phyloP scores from a whole-genome alignment of 2,113 vertebrate species.

The Callocephalon fimbriatum region DNA sequence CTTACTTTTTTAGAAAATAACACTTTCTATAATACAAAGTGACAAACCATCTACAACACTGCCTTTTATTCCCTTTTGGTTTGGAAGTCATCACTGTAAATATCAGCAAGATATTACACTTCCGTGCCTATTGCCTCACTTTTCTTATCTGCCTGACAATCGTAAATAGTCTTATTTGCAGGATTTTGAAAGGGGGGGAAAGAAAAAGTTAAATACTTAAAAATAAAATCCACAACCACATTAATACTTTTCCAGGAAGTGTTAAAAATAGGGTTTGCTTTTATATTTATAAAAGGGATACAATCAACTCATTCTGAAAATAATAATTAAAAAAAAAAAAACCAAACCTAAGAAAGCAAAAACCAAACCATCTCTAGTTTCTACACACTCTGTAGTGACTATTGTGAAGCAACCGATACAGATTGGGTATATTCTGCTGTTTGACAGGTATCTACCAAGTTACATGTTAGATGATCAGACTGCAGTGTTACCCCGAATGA shows the following conservation, averaged over 20 bases:
- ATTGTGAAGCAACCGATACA: constrained; percentile 75
- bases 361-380: constrained; percentile 63
- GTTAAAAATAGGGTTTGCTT: constrained; percentile 77
- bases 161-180: constrained; percentile 74
- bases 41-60: constrained; percentile 76
- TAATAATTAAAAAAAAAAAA: constrained; percentile 41
- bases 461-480: constrained; percentile 81
- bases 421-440: constrained; percentile 75
- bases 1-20: constrained; percentile 74
- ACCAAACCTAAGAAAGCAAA: constrained; percentile 15
- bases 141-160: constrained; percentile 74
- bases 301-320: constrained; percentile 76
- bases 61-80: constrained; percentile 80
- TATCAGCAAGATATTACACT: constrained; percentile 72
- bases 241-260: constrained; percentile 72
- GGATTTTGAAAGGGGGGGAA: constrained; percentile 58
- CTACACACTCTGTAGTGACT: constrained; percentile 76
- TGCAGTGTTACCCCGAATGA: constrained; percentile 73
- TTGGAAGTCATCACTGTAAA: constrained; percentile 76
- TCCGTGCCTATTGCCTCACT: constrained; percentile 76
- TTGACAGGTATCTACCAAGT: constrained; percentile 77
- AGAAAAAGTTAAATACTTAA: constrained; percentile 64
- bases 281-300: constrained; percentile 78
- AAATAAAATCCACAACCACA: constrained; percentile 75
- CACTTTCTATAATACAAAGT: constrained; percentile 77